Evolutionary conservation across 2,113 vertebrate species (phyloP).

Genomic region (Cinclus cinclus): DNA sequence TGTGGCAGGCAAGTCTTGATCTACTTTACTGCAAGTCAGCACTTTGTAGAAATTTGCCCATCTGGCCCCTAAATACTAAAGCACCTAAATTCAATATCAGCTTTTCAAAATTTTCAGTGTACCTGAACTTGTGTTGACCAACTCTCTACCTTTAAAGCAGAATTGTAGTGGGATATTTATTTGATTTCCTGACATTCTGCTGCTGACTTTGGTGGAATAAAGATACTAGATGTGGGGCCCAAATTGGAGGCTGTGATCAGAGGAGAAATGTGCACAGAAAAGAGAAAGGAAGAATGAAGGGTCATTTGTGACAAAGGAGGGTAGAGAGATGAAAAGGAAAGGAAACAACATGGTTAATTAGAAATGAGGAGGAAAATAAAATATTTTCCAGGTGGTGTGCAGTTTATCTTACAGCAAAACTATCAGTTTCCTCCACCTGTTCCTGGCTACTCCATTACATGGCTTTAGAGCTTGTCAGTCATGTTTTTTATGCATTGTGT

Average conservation of each 20-base stretch:
- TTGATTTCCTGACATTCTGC: neutral
- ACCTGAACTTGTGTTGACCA: neutral
- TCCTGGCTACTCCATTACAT: neutral
- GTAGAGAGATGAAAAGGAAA: neutral
- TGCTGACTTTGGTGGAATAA: neutral
- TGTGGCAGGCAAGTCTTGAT: neutral
- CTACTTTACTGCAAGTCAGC: neutral
- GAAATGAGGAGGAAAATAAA: neutral
- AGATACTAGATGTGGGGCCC: neutral
- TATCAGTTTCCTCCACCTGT: conserved; percentile 35
- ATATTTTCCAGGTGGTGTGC: conserved; percentile 28
- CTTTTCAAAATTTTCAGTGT: neutral
- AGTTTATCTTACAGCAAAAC: conserved; percentile 26
- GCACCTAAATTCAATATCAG: neutral
- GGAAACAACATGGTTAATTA: conserved; percentile 39
- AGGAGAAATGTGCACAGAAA: neutral
- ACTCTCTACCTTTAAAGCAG: neutral
- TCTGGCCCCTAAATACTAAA: neutral
- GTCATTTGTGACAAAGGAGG: neutral
- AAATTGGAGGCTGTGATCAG: neutral
- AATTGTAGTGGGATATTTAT: neutral
- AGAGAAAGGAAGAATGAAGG: neutral
- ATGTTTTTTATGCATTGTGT: neutral
- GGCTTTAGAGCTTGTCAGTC: neutral
- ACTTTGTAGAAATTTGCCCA: neutral